Conservation (phyloP, 2,888 invertebrate species). For the Polymixis flavicincta region DNA sequence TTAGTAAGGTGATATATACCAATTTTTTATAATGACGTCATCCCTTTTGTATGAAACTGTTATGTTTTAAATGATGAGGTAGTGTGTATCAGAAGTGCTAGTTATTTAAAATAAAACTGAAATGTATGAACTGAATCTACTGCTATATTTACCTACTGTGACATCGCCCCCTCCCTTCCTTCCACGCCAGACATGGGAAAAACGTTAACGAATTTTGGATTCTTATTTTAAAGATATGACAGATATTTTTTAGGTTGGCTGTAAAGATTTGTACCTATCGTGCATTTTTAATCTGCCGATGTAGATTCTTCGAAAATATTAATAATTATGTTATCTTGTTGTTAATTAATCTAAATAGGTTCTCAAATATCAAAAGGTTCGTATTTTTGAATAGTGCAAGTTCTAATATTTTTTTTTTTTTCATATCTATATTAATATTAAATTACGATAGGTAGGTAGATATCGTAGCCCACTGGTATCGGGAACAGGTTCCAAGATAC, state of each 20-base stretch:
- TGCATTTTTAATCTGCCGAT: conserved; percentile 42
- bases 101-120: background rate
- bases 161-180: conserved; percentile 58
- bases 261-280: conserved; percentile 56
- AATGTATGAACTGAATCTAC: conserved; percentile 23
- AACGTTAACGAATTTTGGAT: conserved; percentile 69
- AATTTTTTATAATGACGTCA: background rate
- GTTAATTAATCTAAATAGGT: conserved; percentile 33
- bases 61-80: background rate
- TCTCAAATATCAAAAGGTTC: conserved; percentile 36
- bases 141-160: background rate
- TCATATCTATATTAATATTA: background rate
- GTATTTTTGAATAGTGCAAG: background rate
- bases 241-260: conserved; percentile 59
- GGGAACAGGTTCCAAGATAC: background rate
- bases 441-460: background rate
- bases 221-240: conserved; percentile 66
- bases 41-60: background rate
- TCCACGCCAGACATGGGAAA: conserved; percentile 67
- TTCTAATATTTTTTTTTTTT: background rate
- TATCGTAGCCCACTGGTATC: background rate
- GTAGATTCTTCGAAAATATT: conserved; percentile 41
- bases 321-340: conserved; percentile 46
- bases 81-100: background rate
- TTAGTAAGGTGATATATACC: background rate